Conservation (phyloP, 2,888 invertebrate genomes). For the Phlogophora meticulosa region DNA sequence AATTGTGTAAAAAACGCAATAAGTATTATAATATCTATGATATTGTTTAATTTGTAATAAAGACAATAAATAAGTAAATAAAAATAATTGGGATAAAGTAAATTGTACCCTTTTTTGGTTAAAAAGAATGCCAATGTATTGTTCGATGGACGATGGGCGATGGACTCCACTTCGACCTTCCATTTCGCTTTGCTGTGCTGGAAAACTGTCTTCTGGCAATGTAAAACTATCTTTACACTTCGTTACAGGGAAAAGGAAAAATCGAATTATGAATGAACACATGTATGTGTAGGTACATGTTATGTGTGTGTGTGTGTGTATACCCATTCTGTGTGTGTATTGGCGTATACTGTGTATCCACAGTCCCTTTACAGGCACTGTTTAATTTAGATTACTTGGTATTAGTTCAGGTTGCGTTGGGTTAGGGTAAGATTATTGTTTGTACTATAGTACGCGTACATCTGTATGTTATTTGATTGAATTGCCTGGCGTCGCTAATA, state of each 20-base stretch:
- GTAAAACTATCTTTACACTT: conserved; percentile 47
- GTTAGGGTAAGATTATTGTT: conserved; percentile 58
- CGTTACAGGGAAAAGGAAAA: conserved; percentile 41
- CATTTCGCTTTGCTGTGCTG: too few species aligned
- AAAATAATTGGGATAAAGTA: too few species aligned
- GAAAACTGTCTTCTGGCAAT: conserved; percentile 53
- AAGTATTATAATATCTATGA: too few species aligned
- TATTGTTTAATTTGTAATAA: too few species aligned
- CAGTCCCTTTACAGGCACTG: conserved; percentile 36
- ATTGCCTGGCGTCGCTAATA: conserved; percentile 22
- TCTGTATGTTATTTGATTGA: conserved; percentile 37
- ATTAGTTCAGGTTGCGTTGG: conserved; percentile 64
- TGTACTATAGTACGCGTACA: conserved; percentile 32
- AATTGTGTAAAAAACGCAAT: too few species aligned
- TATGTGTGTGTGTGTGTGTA: neutral
- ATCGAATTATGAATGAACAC: conserved; percentile 35
- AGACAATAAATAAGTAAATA: too few species aligned
- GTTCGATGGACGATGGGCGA: too few species aligned
- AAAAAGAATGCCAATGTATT: too few species aligned
- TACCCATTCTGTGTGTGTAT: neutral
- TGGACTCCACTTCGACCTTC: too few species aligned
- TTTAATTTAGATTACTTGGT: conserved; percentile 72
- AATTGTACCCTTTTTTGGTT: too few species aligned
- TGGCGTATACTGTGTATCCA: conserved; percentile 13
- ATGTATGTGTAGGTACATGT: conserved; percentile 2